Evolutionary conservation across 2,113 vertebrate genomes (phyloP).

Genomic region (Pelobates fuscus): DNA sequence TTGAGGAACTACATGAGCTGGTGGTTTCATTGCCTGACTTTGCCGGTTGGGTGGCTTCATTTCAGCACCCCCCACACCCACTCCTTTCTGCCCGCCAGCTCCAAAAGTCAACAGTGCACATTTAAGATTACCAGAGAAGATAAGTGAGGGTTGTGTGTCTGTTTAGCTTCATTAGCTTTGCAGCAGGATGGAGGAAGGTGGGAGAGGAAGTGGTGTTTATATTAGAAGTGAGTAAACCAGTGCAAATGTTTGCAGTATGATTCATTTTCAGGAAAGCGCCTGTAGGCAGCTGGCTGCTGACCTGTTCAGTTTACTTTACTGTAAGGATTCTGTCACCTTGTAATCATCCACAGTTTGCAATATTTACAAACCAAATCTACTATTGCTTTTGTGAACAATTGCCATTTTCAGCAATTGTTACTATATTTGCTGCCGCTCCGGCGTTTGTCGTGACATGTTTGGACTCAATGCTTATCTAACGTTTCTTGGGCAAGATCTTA

Average conservation of each 20-base stretch:
- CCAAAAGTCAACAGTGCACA: neutral
- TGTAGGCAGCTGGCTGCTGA: slow-evolving; percentile 5
- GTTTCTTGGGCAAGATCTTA: too few relatives aligned
- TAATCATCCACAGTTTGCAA: neutral
- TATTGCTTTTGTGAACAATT: neutral
- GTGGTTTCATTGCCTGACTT: neutral
- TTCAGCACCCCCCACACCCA: too few relatives aligned
- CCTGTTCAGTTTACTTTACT: slow-evolving; percentile 25
- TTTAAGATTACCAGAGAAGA: slow-evolving; percentile 24
- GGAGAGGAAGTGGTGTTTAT: slow-evolving; percentile 37
- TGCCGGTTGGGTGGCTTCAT: slow-evolving; percentile 13
- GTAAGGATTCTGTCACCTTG: slow-evolving; percentile 14
- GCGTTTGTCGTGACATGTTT: too few relatives aligned
- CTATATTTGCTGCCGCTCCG: too few relatives aligned
- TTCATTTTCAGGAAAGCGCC: slow-evolving; percentile 38
- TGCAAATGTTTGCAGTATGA: slow-evolving; percentile 41
- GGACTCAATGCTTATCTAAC: too few relatives aligned
- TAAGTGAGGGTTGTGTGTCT: slow-evolving; percentile 24
- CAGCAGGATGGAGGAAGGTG: slow-evolving; percentile 27
- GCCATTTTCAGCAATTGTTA: too few relatives aligned
- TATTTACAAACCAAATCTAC: neutral
- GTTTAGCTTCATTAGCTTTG: slow-evolving; percentile 39
- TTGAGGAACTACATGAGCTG: slow-evolving; percentile 9
- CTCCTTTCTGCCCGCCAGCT: neutral
- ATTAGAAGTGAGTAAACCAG: slow-evolving; percentile 36